These are phyloP conservation scores for Zophobas morio DNA, from an alignment of 1,140 invertebrate genomes.

Conservation along the genomic window DNA sequence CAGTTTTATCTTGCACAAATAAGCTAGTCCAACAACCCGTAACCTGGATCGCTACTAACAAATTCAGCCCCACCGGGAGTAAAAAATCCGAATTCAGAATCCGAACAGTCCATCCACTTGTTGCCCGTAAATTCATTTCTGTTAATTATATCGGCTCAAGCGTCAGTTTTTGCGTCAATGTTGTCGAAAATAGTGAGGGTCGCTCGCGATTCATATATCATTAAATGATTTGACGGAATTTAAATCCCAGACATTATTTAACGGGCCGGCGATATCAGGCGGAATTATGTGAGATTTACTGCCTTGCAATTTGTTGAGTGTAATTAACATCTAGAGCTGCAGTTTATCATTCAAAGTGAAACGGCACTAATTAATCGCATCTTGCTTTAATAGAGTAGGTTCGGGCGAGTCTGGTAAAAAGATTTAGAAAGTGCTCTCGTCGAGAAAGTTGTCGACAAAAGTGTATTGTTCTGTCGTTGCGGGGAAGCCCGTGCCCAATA, in stretches of 20 bases:
- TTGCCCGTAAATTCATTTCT: too few species aligned
- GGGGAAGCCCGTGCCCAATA: slow-evolving; percentile 41
- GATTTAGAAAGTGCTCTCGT: slow-evolving; percentile 30
- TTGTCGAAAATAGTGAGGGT: background rate
- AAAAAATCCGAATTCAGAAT: too few species aligned
- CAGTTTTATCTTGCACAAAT: too few species aligned
- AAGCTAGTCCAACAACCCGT: too few species aligned
- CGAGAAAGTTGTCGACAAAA: slow-evolving; percentile 52
- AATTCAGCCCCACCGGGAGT: too few species aligned
- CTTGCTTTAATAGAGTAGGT: slow-evolving; percentile 51
- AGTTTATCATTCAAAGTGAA: slow-evolving; percentile 55
- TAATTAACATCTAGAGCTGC: slow-evolving; percentile 58
- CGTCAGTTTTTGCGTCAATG: slow-evolving; percentile 11
- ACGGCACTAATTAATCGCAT: slow-evolving; percentile 54
- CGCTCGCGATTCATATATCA: slow-evolving; percentile 11
- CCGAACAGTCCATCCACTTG: too few species aligned
- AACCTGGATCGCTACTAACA: too few species aligned
- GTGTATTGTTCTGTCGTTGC: slow-evolving; percentile 53
- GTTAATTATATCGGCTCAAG: too few species aligned
- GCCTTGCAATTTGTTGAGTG: slow-evolving; percentile 57
- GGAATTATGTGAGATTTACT: slow-evolving; percentile 57
- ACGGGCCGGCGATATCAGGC: slow-evolving; percentile 32
- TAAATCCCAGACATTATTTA: slow-evolving; percentile 35
- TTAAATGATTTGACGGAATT: slow-evolving; percentile 23
- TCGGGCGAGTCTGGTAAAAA: slow-evolving; percentile 9